Percentiles rank a stretch among this genome's conserved stretches.
Conservation (phyloP, 2,113 vertebrate genomes). For the Corythornis madagascariensis region DNA sequence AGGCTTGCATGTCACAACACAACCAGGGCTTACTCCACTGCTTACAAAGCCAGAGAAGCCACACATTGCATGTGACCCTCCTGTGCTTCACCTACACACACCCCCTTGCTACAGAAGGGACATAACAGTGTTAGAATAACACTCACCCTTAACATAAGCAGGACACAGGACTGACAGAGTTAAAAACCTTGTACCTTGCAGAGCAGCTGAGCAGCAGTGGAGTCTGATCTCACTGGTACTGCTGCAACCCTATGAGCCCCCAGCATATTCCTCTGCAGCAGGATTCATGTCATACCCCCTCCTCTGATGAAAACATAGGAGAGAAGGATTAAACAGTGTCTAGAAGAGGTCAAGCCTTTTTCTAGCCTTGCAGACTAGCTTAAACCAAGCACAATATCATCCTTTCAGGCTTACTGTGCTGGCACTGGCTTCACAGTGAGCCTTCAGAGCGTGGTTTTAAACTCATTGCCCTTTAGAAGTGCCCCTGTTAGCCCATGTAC, state of each 20-base stretch:
- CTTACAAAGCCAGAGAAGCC: not conserved
- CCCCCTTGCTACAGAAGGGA: not conserved
- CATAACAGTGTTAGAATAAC: not conserved
- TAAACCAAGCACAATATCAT: not conserved
- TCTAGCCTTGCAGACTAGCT: not conserved
- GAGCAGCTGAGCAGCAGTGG: accelerated
- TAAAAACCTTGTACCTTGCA: not conserved
- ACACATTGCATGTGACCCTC: not conserved
- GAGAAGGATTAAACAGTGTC: not conserved
- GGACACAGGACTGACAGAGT: not conserved
- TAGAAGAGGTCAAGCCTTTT: not conserved
- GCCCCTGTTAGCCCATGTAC: not conserved
- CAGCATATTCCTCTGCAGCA: not conserved
- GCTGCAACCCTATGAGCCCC: not conserved
- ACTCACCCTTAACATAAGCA: not conserved
- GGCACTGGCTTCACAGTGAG: not conserved
- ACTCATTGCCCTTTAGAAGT: not conserved
- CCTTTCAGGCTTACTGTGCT: not conserved
- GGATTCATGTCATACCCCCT: not conserved
- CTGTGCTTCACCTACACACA: accelerated
- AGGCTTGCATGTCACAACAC: constrained; percentile 28
- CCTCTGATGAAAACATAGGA: not conserved
- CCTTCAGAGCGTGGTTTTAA: not conserved
- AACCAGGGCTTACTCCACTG: not conserved
- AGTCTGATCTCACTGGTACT: not conserved